Conservation (phyloP, 1,140 invertebrate species). For the Leptinotarsa defecta region DNA sequence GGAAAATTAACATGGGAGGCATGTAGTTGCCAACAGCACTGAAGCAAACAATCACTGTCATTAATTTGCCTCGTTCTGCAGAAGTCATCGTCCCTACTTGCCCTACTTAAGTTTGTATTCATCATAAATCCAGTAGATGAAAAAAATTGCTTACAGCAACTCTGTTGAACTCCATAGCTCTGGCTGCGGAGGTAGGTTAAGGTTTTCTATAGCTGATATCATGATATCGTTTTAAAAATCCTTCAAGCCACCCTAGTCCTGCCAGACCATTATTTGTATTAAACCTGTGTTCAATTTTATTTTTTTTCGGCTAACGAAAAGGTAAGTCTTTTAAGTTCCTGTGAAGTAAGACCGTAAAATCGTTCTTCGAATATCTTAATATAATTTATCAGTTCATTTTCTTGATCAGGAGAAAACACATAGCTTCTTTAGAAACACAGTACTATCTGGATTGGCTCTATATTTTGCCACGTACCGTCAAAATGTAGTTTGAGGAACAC, state of each 20-base stretch:
- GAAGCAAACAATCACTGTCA: slow-evolving; percentile 27
- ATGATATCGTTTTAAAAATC: slow-evolving; percentile 50
- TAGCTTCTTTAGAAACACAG: neutral
- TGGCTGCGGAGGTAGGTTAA: slow-evolving; percentile 46
- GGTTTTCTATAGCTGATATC: slow-evolving; percentile 46
- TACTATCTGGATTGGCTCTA: neutral
- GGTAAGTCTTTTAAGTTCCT: slow-evolving; percentile 34
- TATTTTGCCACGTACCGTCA: slow-evolving; percentile 43
- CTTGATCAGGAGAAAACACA: slow-evolving; percentile 27
- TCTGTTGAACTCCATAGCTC: slow-evolving; percentile 47
- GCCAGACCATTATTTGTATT: slow-evolving; percentile 21
- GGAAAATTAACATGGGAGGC: slow-evolving; percentile 48
- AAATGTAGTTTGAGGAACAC: slow-evolving; percentile 47
- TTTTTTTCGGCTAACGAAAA: slow-evolving; percentile 44
- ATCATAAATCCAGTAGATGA: slow-evolving; percentile 14
- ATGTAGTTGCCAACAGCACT: slow-evolving; percentile 31
- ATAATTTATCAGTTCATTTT: slow-evolving; percentile 45
- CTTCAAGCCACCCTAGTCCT: slow-evolving; percentile 30
- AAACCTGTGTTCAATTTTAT: slow-evolving; percentile 42
- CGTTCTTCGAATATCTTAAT: slow-evolving; percentile 45
- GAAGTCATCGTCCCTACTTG: slow-evolving; percentile 25
- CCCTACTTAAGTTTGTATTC: slow-evolving; percentile 19
- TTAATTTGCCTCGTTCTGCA: slow-evolving; percentile 24
- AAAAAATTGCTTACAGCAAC: slow-evolving; percentile 41
- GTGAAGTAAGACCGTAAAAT: slow-evolving; percentile 40